phyloP scores from a whole-genome alignment of 2,797 vertebrate genomes.

The Phrynocephalus forsythii region DNA sequence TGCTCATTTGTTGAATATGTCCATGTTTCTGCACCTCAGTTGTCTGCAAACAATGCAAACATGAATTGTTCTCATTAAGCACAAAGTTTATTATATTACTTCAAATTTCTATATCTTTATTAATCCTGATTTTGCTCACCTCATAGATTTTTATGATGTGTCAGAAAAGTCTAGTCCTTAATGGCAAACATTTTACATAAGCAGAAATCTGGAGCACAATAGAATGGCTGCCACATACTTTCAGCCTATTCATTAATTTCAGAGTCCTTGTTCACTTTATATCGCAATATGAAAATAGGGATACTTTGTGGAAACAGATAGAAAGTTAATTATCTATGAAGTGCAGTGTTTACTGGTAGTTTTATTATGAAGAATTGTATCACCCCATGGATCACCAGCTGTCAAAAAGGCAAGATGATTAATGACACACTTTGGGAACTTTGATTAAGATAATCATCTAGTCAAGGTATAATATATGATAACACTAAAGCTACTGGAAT shows the following conservation, averaged over 20 bases:
- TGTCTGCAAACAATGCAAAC: not conserved
- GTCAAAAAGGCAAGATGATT: conserved; percentile 22
- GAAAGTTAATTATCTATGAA: conserved; percentile 8
- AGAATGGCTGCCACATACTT: not conserved
- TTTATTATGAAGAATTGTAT: conserved; percentile 22
- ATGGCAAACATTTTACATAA: not conserved
- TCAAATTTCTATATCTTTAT: not conserved
- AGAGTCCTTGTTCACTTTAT: not conserved
- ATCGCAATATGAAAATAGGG: not conserved
- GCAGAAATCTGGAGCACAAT: not conserved
- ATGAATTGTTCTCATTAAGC: not conserved
- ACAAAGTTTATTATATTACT: not conserved
- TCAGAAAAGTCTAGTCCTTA: not conserved
- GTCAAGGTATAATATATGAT: conserved; percentile 27
- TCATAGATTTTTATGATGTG: not conserved
- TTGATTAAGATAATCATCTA: conserved; percentile 34
- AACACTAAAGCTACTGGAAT: conserved; percentile 4
- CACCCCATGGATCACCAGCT: conserved; percentile 19
- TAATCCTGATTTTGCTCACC: conserved; percentile 14
- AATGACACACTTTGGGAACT: conserved; percentile 20
- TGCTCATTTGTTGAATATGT: not conserved
- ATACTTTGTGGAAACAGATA: not conserved
- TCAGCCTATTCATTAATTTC: not conserved
- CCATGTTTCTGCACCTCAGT: not conserved
- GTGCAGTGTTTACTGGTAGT: conserved; percentile 14